A percentile compares a stretch with the other conserved stretches of the same genome.
Evolutionary conservation across 2,113 vertebrate genomes (phyloP).

Genomic region (Bolborhynchus lineola): DNA sequence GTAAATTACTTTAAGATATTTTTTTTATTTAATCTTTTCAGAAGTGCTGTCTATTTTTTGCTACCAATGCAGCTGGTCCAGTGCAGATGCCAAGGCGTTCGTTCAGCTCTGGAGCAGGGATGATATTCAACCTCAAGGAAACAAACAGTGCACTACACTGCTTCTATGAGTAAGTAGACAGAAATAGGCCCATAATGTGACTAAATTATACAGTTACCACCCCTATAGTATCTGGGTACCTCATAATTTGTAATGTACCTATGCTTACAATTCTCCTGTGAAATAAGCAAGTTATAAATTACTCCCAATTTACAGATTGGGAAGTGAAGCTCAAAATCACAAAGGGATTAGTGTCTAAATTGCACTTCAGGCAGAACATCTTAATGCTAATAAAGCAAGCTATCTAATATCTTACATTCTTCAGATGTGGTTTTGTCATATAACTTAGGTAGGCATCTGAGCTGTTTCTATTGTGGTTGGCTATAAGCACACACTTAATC

Average conservation of each 20-base stretch:
- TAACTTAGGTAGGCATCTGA: neutral
- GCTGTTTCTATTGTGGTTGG: neutral
- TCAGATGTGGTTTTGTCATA: neutral
- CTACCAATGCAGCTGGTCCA: conserved; percentile 31
- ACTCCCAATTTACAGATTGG: neutral
- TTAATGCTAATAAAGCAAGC: neutral
- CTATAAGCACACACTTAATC: neutral
- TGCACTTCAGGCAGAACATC: neutral
- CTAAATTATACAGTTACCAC: neutral
- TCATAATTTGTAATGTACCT: neutral
- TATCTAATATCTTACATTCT: neutral
- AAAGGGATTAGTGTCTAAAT: neutral
- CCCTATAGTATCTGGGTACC: neutral
- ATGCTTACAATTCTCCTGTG: neutral
- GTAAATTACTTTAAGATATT: neutral
- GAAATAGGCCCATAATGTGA: neutral
- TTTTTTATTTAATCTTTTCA: conserved; percentile 12
- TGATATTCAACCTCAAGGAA: neutral
- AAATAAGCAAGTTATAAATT: neutral
- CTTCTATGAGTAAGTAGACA: neutral
- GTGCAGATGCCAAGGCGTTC: neutral
- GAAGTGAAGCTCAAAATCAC: neutral
- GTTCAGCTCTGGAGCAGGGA: neutral
- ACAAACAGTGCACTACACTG: neutral
- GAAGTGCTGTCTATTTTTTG: neutral